Base-by-base conservation (phyloP, 2,113 vertebrate species). In the Xenotilapia caudafasciata region DNA sequence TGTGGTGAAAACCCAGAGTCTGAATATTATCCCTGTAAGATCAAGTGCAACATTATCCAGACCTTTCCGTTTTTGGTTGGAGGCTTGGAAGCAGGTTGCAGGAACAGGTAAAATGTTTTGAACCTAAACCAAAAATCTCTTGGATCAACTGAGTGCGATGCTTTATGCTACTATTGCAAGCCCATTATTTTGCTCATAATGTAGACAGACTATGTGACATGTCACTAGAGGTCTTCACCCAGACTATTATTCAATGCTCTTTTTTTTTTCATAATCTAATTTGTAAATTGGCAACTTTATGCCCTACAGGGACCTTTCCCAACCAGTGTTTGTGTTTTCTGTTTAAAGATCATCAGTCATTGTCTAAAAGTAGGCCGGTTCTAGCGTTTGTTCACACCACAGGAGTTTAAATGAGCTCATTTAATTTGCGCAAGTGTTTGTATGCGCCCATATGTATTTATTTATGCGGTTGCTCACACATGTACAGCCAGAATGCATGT, bases 391-490 rank as follows among this genome's bases (percentile, higher is more conserved):
- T 91, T 90, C 87, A 82, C 83, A 83, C 86, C 84, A 53, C 84
- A 86, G 75, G 62, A 87, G 85, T 90, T 89, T 89, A 86, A 93
- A 90, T 90, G 93, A 89, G 84, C 92, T 93, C 86, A 88, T 90
- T 93, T 92, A 73, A 91, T 94, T 91, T 89, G 88, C 35, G 51
- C 83, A 87, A 84, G 86, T 87, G 86, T 91, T 93, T 94, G 84
- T 85, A 84, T 91, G 86, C 80, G 75, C 88, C 83, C 90, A 93
- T 73, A 92, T 94, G 91, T 85, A 87, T 91, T 94, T 93, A 90
- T 92, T 92, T 93, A 92, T 92, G 92, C 9, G 93, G 91, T 91
- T 40, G 56, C 83, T 85, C 92, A 86, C 90, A 87, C 90, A 92
- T 90, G 87, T 90, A 89, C 90, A 89, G 93, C 90, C 88, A 88